phyloP scores from a whole-genome alignment of 2,888 invertebrate genomes.

The Agapostemon virescens region DNA sequence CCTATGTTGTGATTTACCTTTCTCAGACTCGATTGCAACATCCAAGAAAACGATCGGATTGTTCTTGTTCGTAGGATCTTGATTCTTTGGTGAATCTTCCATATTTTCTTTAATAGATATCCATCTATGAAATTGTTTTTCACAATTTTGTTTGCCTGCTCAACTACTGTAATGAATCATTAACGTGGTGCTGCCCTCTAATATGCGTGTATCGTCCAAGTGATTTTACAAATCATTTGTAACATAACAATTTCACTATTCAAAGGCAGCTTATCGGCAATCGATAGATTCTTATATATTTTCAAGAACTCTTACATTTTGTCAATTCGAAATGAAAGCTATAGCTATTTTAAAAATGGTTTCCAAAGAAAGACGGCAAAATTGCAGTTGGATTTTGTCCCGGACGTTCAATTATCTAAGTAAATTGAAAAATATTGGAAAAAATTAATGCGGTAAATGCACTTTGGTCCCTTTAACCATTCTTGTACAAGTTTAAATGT shows the following conservation, averaged over 20 bases:
- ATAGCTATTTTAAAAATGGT: not conserved
- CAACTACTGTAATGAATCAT: conserved; percentile 3
- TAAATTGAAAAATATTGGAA: not conserved
- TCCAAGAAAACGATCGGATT: conserved; percentile 89
- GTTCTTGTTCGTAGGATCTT: conserved; percentile 48
- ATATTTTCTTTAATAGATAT: conserved; percentile 53
- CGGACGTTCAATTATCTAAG: not conserved
- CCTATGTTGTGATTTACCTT: conserved; percentile 82
- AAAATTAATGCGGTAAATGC: not conserved
- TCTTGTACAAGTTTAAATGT: not conserved
- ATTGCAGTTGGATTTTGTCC: not conserved
- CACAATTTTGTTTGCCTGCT: conserved; percentile 15
- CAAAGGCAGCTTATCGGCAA: not conserved
- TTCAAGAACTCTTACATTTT: not conserved
- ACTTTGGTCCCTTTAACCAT: not conserved
- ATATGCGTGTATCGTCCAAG: not conserved
- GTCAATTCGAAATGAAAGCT: not conserved
- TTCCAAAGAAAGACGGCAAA: not conserved
- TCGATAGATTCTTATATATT: not conserved
- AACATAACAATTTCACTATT: not conserved
- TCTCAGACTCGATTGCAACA: conserved; percentile 85
- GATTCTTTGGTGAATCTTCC: conserved; percentile 65
- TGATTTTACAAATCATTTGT: not conserved
- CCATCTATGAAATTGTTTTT: conserved; percentile 18
- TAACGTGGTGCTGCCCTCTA: conserved; percentile 14